Evolutionary conservation across 2,797 vertebrate species (phyloP), one percentile per base, ranked within the genome.

Genomic region (Onychomys torridus): DNA sequence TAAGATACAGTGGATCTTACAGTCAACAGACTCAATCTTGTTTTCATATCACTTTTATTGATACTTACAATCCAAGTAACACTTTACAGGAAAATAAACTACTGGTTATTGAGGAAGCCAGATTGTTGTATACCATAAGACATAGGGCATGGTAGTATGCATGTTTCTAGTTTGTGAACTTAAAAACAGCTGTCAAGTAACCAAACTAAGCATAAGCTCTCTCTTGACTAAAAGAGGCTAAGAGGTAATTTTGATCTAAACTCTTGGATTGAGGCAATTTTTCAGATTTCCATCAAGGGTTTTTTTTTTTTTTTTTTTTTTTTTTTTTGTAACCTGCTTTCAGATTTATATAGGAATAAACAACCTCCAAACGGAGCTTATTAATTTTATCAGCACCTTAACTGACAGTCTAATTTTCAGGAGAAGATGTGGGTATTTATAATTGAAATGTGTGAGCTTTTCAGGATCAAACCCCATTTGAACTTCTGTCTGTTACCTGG

Each of bases 41-140:
- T 21, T 97, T 77, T 67, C n/a, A 76, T 37, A 93, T n/a, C 19
- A 87, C 11, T 82, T 97, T 84, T 93, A 91, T 71, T 89, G 83
- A 91, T 90, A 89, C 71, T 75, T 96, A 65, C 73, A 95, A 93
- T 92, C 19, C 8, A 89, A 86, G 1, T 11, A 88, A 5, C 69
- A 14, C 10, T 90, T 90, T 65, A 23, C 2, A 96, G 85, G 34
- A 87, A 46, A 37, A 40, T 25, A 97, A 87, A 59, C 5, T 89
- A 96, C 1, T 9, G 10, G 23, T 65, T 78, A 13, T 17, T 2
- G 0, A 87, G 21, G 29, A 94, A 79, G 19, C 5, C 91, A 61
- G 91, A 82, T 76, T 73, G 78, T 6, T 65, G 16, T 17, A 85
- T 2, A 75, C 5, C 1, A 46, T 61, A 94, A 88, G 88, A 67